Evolutionary conservation across 2,797 vertebrate genomes (phyloP).

Genomic region (Channallabes apus): DNA sequence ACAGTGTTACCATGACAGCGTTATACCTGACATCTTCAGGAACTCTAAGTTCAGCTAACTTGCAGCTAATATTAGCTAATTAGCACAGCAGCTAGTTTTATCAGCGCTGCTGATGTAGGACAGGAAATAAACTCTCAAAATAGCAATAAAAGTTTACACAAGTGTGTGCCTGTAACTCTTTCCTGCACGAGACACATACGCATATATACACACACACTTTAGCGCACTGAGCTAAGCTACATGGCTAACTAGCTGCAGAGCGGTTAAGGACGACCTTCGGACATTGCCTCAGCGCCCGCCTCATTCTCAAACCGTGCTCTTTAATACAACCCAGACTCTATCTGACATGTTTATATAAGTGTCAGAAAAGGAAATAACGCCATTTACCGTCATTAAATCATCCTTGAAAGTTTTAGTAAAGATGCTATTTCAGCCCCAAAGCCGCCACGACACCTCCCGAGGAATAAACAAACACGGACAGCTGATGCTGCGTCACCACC

Average conservation of each 20-base stretch:
- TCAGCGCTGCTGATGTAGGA: background rate
- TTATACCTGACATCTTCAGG: background rate
- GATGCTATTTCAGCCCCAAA: slow-evolving; percentile 27
- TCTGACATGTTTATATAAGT: background rate
- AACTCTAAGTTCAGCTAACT: background rate
- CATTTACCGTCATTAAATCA: slow-evolving; percentile 41
- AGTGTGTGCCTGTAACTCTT: background rate
- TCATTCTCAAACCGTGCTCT: background rate
- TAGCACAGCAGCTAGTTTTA: slow-evolving; percentile 23
- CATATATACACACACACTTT: background rate
- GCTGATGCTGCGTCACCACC: slow-evolving; percentile 37
- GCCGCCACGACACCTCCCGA: slow-evolving; percentile 13
- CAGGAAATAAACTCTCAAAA: background rate
- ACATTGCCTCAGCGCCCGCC: background rate
- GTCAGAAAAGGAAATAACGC: background rate
- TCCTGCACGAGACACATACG: background rate
- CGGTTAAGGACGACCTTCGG: slow-evolving; percentile 17
- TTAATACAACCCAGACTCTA: background rate
- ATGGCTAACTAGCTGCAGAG: slow-evolving; percentile 1
- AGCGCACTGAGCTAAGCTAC: background rate
- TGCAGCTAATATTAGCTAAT: background rate
- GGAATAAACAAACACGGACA: slow-evolving; percentile 44
- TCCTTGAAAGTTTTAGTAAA: slow-evolving; percentile 17
- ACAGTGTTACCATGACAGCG: background rate
- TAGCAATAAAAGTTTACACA: background rate